These are phyloP conservation scores for Homarus americanus DNA, from an alignment of 1,140 invertebrate species.

Conservation along the genomic window DNA sequence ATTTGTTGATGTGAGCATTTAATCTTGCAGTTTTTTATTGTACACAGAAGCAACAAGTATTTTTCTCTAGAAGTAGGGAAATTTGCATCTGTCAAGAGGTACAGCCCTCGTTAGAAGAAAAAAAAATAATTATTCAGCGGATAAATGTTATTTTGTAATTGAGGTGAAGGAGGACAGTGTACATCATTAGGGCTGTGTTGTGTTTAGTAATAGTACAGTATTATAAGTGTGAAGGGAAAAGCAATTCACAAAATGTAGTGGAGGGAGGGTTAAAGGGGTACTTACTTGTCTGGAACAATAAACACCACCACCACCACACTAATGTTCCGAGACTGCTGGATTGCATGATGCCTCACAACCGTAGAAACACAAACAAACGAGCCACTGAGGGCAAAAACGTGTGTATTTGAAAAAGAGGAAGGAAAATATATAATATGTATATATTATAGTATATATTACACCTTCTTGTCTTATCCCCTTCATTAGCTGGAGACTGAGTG, in stretches of 20 bases:
- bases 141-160: neutral
- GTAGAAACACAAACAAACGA: slow-evolving; percentile 49
- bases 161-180: neutral
- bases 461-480: neutral
- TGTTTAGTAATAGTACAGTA: neutral
- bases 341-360: slow-evolving; percentile 47
- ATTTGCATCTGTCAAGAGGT: neutral
- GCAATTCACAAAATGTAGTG: slow-evolving; percentile 19
- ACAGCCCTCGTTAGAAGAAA: too few species aligned
- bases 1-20: neutral
- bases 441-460: too few species aligned
- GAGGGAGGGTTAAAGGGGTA: neutral
- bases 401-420: neutral
- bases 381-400: slow-evolving; percentile 11
- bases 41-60: neutral
- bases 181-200: slow-evolving; percentile 1
- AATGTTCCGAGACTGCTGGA: slow-evolving; percentile 10
- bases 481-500: neutral
- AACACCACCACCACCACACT: too few species aligned
- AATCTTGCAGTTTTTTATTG: neutral
- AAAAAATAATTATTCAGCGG: neutral
- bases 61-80: neutral
- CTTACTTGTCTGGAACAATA: neutral
- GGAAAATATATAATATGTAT: neutral
- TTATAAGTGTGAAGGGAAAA: slow-evolving; percentile 53